Percentiles rank a stretch among this genome's conserved stretches.
These are phyloP conservation scores for Oikopleura albicans DNA, from an alignment of 23 tunicate genomes.

Conservation along the genomic window DNA sequence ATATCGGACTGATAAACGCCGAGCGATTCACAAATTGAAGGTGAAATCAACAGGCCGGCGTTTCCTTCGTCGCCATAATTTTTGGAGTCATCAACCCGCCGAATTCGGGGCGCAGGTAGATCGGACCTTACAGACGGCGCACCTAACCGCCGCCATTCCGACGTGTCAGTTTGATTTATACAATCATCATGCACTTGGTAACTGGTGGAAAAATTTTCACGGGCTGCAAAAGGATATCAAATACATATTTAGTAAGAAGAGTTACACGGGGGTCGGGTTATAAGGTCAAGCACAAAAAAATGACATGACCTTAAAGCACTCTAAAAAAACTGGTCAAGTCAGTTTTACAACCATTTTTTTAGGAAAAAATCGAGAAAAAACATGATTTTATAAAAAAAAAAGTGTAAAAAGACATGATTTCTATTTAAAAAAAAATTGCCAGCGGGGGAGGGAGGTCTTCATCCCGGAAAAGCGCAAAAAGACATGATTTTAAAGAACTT, in stretches of 20 bases:
- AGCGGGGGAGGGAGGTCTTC: too few species aligned
- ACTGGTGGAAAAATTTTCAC: neutral
- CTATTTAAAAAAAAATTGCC: too few species aligned
- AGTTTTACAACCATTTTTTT: too few species aligned
- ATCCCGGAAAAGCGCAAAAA: too few species aligned
- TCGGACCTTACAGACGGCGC: neutral
- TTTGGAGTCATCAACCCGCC: neutral
- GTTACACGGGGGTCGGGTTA: too few species aligned
- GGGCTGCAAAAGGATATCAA: neutral
- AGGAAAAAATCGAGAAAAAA: too few species aligned
- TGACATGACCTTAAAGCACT: too few species aligned
- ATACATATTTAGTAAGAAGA: neutral
- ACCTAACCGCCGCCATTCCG: neutral
- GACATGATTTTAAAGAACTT: too few species aligned
- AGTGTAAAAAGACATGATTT: too few species aligned
- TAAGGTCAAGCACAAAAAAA: too few species aligned
- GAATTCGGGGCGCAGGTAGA: neutral
- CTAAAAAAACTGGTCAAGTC: too few species aligned
- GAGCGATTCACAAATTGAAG: neutral
- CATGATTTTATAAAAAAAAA: too few species aligned
- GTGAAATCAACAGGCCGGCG: neutral
- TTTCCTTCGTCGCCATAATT: constrained; percentile 16
- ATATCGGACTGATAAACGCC: neutral
- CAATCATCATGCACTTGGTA: neutral
- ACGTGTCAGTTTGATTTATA: neutral